Evolutionary conservation across 1,140 invertebrate species (phyloP).

Genomic region (Tribolium madens): DNA sequence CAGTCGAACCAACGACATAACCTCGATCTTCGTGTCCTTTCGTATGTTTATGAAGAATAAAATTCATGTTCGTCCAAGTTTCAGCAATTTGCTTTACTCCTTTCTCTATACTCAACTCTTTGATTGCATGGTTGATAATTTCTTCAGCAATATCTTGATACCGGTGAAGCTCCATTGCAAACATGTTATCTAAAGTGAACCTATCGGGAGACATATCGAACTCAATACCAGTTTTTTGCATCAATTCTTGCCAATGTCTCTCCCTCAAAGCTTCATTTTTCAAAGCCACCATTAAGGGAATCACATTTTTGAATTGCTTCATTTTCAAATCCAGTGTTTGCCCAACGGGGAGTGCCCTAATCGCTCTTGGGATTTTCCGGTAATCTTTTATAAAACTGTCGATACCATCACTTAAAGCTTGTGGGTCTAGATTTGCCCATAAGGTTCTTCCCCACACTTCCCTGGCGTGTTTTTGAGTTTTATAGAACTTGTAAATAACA

Average conservation of each 20-base stretch:
- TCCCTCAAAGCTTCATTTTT: constrained; percentile 91
- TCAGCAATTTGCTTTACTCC: constrained; percentile 83
- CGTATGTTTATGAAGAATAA: constrained; percentile 76
- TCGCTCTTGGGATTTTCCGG: constrained; percentile 71
- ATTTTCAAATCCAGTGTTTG: constrained; percentile 81
- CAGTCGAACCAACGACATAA: constrained; percentile 82
- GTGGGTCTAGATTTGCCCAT: constrained; percentile 88
- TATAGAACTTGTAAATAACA: constrained; percentile 82
- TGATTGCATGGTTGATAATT: constrained; percentile 88
- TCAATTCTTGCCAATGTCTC: constrained; percentile 89
- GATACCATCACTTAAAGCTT: constrained; percentile 86
- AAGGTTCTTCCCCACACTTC: constrained; percentile 87
- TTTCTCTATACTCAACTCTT: constrained; percentile 89
- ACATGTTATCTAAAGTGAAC: constrained; percentile 92
- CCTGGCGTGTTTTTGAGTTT: constrained; percentile 80
- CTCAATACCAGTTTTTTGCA: constrained; percentile 84
- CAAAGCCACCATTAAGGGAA: constrained; percentile 89
- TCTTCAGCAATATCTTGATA: constrained; percentile 86
- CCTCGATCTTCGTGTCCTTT: constrained; percentile 73
- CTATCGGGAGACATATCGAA: constrained; percentile 89
- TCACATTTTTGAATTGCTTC: constrained; percentile 88
- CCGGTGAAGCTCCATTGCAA: constrained; percentile 88
- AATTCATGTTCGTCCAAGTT: constrained; percentile 80
- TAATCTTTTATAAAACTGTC: constrained; percentile 86
- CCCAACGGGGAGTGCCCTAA: constrained; percentile 73